These are phyloP conservation scores for Megaceryle maxima DNA, from an alignment of 2,113 vertebrate genomes.

Conservation along the genomic window DNA sequence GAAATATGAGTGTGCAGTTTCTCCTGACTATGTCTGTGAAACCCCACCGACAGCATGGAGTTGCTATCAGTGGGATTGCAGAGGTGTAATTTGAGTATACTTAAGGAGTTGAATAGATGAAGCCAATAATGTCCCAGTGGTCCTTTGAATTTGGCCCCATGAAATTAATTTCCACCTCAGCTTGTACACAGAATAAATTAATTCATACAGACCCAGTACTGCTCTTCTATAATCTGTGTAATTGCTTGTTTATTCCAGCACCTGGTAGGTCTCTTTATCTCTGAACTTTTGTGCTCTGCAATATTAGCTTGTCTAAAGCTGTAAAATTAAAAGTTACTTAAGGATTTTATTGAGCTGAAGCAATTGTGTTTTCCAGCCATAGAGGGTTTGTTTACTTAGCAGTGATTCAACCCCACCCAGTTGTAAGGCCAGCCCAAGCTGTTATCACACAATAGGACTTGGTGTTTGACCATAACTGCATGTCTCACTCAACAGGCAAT, in stretches of 20 bases:
- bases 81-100: constrained; percentile 45
- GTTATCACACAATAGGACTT: constrained; percentile 78
- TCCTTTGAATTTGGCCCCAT: constrained; percentile 68
- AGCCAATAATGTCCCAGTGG: constrained; percentile 63
- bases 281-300: constrained; percentile 62
- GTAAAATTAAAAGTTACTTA: constrained; percentile 75
- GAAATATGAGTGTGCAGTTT: not conserved
- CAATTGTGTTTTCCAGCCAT: constrained; percentile 64
- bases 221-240: constrained; percentile 64
- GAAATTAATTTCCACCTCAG: constrained; percentile 72
- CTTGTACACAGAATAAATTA: constrained; percentile 69
- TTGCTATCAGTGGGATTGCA: constrained; percentile 30
- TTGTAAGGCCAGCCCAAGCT: constrained; percentile 81
- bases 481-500: constrained; percentile 84
- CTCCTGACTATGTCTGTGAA: not conserved
- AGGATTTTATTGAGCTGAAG: constrained; percentile 71
- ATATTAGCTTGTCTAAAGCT: constrained; percentile 69
- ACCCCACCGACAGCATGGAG: not conserved
- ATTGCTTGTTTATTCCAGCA: constrained; percentile 72
- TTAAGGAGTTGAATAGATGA: constrained; percentile 59
- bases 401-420: constrained; percentile 70
- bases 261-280: constrained; percentile 70
- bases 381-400: constrained; percentile 71
- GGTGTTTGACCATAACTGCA: constrained; percentile 82
- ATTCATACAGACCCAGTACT: constrained; percentile 59